Percentiles rank a stretch among this genome's conserved stretches.
phyloP scores from a whole-genome alignment of 2,888 invertebrate species.

The Platycnemis pennipes region DNA sequence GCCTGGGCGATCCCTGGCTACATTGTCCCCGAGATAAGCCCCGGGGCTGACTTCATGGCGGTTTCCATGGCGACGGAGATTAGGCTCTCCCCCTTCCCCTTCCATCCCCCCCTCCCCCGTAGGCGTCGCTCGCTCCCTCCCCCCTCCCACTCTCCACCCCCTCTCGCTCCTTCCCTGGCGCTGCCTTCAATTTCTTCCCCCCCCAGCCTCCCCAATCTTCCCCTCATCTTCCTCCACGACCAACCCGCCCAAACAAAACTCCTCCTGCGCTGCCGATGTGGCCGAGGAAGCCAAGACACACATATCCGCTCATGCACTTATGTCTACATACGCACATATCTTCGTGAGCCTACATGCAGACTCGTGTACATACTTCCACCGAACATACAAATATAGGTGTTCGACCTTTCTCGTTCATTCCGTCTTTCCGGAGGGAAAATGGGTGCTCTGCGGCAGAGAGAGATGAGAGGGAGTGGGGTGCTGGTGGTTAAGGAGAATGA shows the following conservation, averaged over 20 bases:
- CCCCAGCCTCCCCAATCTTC: too few relatives aligned
- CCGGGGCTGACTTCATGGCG: constrained; percentile 67
- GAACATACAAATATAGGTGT: too few relatives aligned
- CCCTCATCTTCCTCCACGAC: background rate
- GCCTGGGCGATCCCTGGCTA: constrained; percentile 65
- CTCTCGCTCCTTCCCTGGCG: background rate
- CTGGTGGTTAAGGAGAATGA: too few relatives aligned
- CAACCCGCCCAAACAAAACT: background rate
- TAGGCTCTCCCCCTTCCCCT: background rate
- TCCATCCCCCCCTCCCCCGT: background rate
- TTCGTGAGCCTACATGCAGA: too few relatives aligned
- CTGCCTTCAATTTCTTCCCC: background rate
- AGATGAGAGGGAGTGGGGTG: too few relatives aligned
- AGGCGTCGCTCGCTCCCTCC: too few relatives aligned
- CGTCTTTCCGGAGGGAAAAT: too few relatives aligned
- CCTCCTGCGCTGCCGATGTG: background rate
- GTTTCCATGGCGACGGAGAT: constrained; percentile 65
- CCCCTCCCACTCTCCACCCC: background rate
- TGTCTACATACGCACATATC: too few relatives aligned
- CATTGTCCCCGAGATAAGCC: constrained; percentile 68
- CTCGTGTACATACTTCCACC: too few relatives aligned
- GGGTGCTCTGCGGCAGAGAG: too few relatives aligned
- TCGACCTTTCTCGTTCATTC: too few relatives aligned
- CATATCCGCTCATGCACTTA: background rate
- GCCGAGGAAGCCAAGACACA: background rate